phyloP scores from a whole-genome alignment of 2,113 vertebrate genomes.

The Stegastes partitus region DNA sequence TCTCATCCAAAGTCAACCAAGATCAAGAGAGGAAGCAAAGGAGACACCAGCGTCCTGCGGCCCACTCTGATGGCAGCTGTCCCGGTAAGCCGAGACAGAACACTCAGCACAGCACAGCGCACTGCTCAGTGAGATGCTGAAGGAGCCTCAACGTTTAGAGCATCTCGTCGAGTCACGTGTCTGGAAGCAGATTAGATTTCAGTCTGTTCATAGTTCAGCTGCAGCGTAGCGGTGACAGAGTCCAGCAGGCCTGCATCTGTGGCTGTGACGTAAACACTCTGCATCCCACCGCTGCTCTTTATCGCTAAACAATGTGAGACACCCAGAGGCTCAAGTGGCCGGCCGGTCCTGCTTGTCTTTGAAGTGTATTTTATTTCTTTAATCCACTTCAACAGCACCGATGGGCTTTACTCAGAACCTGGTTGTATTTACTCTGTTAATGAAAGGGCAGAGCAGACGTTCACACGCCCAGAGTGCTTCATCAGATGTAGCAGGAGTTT shows the following conservation, averaged over 20 bases:
- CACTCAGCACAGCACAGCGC: slow-evolving; percentile 56
- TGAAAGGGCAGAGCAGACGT: accelerated
- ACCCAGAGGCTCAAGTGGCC: background rate
- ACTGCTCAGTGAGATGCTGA: background rate
- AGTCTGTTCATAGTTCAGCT: slow-evolving; percentile 9
- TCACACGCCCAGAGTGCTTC: background rate
- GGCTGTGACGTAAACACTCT: slow-evolving; percentile 28
- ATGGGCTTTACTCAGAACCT: slow-evolving; percentile 7
- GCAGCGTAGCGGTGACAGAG: slow-evolving; percentile 12
- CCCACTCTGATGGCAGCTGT: slow-evolving; percentile 97
- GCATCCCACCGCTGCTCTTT: slow-evolving; percentile 1
- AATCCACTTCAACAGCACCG: slow-evolving; percentile 16
- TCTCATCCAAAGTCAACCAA: slow-evolving; percentile 90
- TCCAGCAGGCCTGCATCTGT: slow-evolving; percentile 30
- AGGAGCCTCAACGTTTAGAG: slow-evolving; percentile 5
- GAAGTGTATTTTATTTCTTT: slow-evolving; percentile 3
- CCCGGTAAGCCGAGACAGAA: slow-evolving; percentile 83
- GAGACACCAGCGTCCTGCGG: slow-evolving; percentile 90
- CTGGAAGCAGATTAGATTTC: slow-evolving; percentile 9
- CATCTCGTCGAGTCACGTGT: background rate
- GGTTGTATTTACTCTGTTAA: slow-evolving; percentile 1
- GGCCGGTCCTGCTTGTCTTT: background rate
- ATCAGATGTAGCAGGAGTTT: background rate
- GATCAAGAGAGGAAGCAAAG: slow-evolving; percentile 97
- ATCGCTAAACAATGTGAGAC: slow-evolving; percentile 8